A percentile compares a stretch with the other conserved stretches of the same genome.
Conservation (phyloP, 2,113 vertebrate genomes). For the Diadophis punctatus region DNA sequence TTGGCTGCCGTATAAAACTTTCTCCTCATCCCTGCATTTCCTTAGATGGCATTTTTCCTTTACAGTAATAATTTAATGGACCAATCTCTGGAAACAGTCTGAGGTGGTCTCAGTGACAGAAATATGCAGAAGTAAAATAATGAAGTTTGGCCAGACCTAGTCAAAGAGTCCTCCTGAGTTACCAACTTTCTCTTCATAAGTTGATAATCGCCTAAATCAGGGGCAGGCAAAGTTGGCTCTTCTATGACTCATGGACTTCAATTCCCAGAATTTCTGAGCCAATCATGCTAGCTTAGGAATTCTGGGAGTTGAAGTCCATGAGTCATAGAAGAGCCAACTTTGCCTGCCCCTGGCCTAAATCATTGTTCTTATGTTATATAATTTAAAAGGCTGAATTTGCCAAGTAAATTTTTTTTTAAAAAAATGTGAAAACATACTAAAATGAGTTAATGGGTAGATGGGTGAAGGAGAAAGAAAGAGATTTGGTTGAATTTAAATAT, state of each 20-base stretch:
- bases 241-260: no score
- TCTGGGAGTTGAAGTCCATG: no score
- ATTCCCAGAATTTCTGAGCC: no score
- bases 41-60: background rate
- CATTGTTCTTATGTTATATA: background rate
- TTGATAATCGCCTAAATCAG: no score
- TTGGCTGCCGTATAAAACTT: background rate
- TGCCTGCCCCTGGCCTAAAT: no score
- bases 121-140: background rate
- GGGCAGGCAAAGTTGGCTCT: no score
- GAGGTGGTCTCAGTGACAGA: background rate
- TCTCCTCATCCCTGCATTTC: background rate
- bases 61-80: background rate
- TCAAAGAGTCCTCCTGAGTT: background rate
- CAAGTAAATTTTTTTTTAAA: background rate
- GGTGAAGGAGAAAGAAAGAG: background rate
- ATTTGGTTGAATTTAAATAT: background rate
- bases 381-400: background rate
- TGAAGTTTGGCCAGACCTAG: background rate
- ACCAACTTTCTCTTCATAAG: background rate
- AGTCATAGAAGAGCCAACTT: no score
- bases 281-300: no score
- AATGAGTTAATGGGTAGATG: background rate
- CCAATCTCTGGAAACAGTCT: background rate
- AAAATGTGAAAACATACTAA: background rate